Base-by-base conservation (phyloP, 2,888 invertebrate genomes). In the Digitonthophagus gazella region DNA sequence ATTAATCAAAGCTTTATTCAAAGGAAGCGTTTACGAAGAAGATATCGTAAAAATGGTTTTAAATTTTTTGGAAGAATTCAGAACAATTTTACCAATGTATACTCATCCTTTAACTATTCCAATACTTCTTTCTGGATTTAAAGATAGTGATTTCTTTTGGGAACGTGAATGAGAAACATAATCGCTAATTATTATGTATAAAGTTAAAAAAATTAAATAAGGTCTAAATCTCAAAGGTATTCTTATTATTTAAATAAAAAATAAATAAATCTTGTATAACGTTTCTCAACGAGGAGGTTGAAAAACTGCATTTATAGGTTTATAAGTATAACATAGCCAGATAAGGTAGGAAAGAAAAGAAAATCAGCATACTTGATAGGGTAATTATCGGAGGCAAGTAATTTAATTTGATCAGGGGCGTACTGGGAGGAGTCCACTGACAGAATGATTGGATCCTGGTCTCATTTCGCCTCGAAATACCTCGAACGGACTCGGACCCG, bases 351-450 rank as follows among this genome's bases (percentile, higher is more conserved):
- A 6, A 44, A 44, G 28, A 44, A 44, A 44, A 2, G 28, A 44
- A 44, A 44, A 44, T 44, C 28, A 44, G 28, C 28, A 44, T 44
- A 44, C 28, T 44, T 44, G 28, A 44, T 44, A 44, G 28, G 73
- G 73, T 75, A 77, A 79, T 79, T 79, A 76, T 77, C 76, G 77
- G 75, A 73, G 76, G 78, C 77, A 77, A 80, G 81, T 82, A 82
- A 83, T 82, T 82, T 82, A 82, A 83, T 83, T 83, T 83, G 80
- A 79, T 79, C 82, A 81, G 82, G 81, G 82, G 80, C 80, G 82
- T 78, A 78, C 78, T 80, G 82, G 83, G 83, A 75, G 82, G 82
- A 77, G 82, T 75, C 78, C 79, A 82, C 74, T 81, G 83, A 83
- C 82, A 82, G 81, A 76, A 79, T 82, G 82, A 83, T 83, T 82